Evolutionary conservation across 2,888 invertebrate species (phyloP).

Genomic region (Pterostichus niger): DNA sequence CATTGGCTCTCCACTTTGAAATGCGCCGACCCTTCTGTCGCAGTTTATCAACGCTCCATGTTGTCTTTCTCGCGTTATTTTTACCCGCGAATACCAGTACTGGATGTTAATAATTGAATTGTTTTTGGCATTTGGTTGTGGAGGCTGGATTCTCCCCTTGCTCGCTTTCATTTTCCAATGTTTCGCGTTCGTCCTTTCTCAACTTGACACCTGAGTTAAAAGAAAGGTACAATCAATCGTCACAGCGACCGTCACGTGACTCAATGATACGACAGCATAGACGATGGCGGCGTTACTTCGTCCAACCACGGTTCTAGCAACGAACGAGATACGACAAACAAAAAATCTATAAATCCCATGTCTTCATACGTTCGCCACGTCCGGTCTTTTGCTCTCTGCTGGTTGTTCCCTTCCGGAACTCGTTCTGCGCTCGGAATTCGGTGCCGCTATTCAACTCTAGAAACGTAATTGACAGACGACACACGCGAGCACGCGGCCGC

Average conservation of each 20-base stretch:
- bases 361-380: conserved; percentile 27
- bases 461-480: conserved; percentile 38
- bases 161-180: neutral
- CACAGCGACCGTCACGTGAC: neutral
- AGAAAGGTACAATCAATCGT: conserved; percentile 33
- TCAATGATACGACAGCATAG: conserved; percentile 7
- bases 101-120: conserved; percentile 51
- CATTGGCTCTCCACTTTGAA: conserved; percentile 57
- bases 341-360: conserved; percentile 50
- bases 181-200: conserved; percentile 20
- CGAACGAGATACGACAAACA: conserved; percentile 53
- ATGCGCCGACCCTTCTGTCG: conserved; percentile 42
- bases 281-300: neutral
- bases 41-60: conserved; percentile 53
- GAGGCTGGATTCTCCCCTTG: neutral
- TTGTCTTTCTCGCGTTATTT: conserved; percentile 51
- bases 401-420: conserved; percentile 31
- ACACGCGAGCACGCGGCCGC: conserved; percentile 7
- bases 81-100: conserved; percentile 16
- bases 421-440: conserved; percentile 1
- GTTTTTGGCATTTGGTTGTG: conserved; percentile 17
- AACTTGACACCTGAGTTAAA: conserved; percentile 13
- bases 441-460: conserved; percentile 21
- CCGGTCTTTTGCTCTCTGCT: conserved; percentile 42
- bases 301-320: conserved; percentile 22